These are phyloP conservation scores for Vicugna pacos DNA, from an alignment of 2,113 vertebrate species.

Conservation along the genomic window DNA sequence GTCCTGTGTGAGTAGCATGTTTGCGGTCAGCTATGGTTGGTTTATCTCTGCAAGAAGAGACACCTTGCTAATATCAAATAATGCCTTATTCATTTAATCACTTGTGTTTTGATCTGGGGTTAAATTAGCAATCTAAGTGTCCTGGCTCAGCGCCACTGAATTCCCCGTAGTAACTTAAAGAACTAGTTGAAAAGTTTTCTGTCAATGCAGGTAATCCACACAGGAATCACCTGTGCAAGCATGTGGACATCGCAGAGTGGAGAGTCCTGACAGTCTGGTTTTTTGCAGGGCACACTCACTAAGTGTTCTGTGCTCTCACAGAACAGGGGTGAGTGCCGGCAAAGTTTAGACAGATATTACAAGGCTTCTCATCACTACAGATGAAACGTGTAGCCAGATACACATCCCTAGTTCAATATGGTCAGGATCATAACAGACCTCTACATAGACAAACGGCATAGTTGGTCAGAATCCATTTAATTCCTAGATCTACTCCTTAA, in stretches of 20 bases:
- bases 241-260: neutral
- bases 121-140: neutral
- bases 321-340: neutral
- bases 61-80: neutral
- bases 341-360: neutral
- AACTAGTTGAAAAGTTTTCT: neutral
- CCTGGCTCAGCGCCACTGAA: neutral
- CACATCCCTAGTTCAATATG: neutral
- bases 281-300: neutral
- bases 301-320: neutral
- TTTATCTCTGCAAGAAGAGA: conserved; percentile 27
- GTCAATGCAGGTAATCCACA: neutral
- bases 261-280: neutral
- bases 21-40: neutral
- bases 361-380: neutral
- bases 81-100: neutral
- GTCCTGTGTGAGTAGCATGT: neutral
- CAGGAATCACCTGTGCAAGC: neutral
- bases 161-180: neutral
- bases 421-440: neutral
- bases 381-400: neutral
- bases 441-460: too few species aligned
- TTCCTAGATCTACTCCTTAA: neutral
- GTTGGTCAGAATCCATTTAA: neutral
- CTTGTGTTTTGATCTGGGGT: neutral